Evolutionary conservation across 2,888 invertebrate genomes (phyloP).

Genomic region (Galerucella nymphaeae): DNA sequence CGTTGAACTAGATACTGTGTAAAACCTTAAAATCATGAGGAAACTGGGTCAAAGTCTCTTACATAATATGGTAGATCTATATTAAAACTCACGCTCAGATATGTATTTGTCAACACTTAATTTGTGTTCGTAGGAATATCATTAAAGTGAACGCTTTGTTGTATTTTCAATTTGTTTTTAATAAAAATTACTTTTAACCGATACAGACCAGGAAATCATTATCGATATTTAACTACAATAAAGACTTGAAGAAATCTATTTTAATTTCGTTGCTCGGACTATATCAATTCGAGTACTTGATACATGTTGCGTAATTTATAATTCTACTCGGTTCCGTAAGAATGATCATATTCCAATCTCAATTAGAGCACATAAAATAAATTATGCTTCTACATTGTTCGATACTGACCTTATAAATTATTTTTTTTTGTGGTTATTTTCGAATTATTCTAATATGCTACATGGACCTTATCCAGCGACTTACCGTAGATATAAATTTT

Average conservation of each 20-base stretch:
- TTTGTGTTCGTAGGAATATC: constrained; percentile 42
- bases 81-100: constrained; percentile 43
- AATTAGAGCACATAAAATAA: constrained; percentile 46
- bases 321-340: constrained; percentile 57
- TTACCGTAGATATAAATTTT: constrained; percentile 6
- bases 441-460: background rate
- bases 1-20: constrained; percentile 39
- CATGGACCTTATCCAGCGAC: background rate
- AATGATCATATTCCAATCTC: constrained; percentile 52
- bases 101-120: constrained; percentile 43
- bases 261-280: background rate
- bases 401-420: background rate
- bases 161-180: constrained; percentile 49
- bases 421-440: background rate
- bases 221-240: background rate
- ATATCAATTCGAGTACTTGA: constrained; percentile 20
- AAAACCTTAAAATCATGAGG: constrained; percentile 42
- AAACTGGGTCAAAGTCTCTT: constrained; percentile 55
- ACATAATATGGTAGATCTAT: constrained; percentile 53
- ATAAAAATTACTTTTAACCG: constrained; percentile 43
- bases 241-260: no score
- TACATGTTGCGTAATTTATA: constrained; percentile 49
- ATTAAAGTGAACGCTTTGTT: constrained; percentile 42
- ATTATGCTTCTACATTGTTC: background rate
- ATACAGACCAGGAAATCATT: constrained; percentile 9